Percentiles rank a stretch among this genome's conserved stretches.
These are phyloP conservation scores for Aproaerema taeniolella DNA, from an alignment of 2,888 invertebrate species.

Conservation along the genomic window DNA sequence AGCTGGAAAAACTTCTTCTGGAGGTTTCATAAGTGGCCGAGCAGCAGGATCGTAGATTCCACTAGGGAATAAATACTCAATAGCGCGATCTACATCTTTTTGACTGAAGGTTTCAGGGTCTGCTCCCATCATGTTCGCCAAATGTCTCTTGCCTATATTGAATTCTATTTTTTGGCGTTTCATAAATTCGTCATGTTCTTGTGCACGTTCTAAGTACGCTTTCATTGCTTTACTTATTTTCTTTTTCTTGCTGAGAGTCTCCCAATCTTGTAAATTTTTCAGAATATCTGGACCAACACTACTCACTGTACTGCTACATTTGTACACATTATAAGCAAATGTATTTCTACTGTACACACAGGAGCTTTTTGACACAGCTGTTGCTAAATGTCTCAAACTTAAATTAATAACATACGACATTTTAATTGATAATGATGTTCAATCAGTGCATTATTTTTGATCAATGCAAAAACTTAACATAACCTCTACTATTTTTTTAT, in stretches of 20 bases:
- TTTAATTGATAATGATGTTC: slow-evolving; percentile 19
- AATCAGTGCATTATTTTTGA: too few relatives aligned
- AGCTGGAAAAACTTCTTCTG: slow-evolving; percentile 89
- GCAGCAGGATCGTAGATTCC: slow-evolving; percentile 91
- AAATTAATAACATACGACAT: slow-evolving; percentile 40
- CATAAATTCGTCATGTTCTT: slow-evolving; percentile 90
- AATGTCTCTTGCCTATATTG: slow-evolving; percentile 94
- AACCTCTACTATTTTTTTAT: too few relatives aligned
- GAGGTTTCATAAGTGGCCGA: slow-evolving; percentile 93
- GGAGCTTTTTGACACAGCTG: too few relatives aligned
- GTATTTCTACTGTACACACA: slow-evolving; percentile 32
- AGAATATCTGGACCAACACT: slow-evolving; percentile 24
- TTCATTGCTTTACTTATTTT: slow-evolving; percentile 93
- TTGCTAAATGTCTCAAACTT: slow-evolving; percentile 38
- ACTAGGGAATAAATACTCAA: slow-evolving; percentile 97
- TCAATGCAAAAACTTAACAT: too few relatives aligned
- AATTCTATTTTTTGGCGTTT: slow-evolving; percentile 86
- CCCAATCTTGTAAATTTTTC: slow-evolving; percentile 58
- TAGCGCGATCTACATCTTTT: slow-evolving; percentile 90
- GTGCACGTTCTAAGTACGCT: slow-evolving; percentile 89
- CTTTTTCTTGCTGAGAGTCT: slow-evolving; percentile 68
- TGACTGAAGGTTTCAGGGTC: slow-evolving; percentile 93
- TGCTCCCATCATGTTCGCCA: slow-evolving; percentile 99
- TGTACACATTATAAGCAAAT: slow-evolving; percentile 28
- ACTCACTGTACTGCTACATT: slow-evolving; percentile 30